Conservation (phyloP, 2,888 invertebrate species). For the Polietes domitor region DNA sequence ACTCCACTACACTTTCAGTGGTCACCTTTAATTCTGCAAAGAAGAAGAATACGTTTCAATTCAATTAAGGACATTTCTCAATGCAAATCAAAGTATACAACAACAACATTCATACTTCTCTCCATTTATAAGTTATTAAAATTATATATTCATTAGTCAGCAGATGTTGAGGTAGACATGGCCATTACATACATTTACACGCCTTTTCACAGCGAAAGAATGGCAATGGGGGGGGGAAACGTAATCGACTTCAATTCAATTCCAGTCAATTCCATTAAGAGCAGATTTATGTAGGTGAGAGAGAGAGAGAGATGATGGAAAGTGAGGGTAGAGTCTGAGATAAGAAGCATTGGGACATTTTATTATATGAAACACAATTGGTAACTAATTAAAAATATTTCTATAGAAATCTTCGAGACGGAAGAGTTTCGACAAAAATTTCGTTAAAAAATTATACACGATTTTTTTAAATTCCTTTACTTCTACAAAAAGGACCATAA, state of each 20-base stretch:
- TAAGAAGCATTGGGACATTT: too few species aligned
- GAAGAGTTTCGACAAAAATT: too few species aligned
- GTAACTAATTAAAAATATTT: too few species aligned
- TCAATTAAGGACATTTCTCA: neutral
- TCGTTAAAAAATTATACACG: too few species aligned
- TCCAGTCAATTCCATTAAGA: neutral
- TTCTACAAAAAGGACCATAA: too few species aligned
- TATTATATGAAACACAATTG: too few species aligned
- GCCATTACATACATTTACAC: neutral
- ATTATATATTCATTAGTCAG: constrained; percentile 4
- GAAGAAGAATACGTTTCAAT: neutral
- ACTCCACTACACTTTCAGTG: too few species aligned
- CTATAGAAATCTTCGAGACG: too few species aligned
- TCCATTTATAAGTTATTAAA: neutral
- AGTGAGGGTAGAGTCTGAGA: too few species aligned
- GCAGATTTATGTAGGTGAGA: too few species aligned
- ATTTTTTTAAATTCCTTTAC: too few species aligned
- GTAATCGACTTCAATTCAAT: neutral
- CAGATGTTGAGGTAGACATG: neutral
- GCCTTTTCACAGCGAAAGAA: neutral
- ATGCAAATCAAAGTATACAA: neutral
- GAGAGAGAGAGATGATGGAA: too few species aligned
- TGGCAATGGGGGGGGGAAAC: neutral
- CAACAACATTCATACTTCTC: neutral
- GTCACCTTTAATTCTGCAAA: neutral